phyloP scores from a whole-genome alignment of 2,888 invertebrate genomes.

The Mayetiola destructor region DNA sequence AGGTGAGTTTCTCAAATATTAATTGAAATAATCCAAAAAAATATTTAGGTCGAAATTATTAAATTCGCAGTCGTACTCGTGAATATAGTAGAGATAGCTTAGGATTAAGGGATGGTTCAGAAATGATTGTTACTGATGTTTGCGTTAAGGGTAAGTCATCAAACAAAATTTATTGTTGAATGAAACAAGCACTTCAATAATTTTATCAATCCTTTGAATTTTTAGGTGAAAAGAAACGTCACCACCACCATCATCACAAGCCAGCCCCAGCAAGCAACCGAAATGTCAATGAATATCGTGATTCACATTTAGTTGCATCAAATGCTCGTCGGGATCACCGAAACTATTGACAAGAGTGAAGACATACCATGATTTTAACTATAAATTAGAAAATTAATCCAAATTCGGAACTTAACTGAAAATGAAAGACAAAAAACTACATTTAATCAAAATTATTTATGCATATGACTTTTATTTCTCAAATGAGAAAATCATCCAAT shows the following conservation, averaged over 20 bases:
- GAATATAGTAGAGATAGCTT: constrained; percentile 26
- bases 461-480: background rate
- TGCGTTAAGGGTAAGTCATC: constrained; percentile 30
- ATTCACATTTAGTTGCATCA: constrained; percentile 26
- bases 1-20: constrained; percentile 25
- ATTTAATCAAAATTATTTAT: constrained; percentile 4
- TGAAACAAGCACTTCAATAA: too few relatives aligned
- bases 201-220: too few relatives aligned
- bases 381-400: constrained; percentile 28
- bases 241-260: constrained; percentile 29
- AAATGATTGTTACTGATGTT: constrained; percentile 58
- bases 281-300: constrained; percentile 32
- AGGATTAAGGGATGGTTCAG: constrained; percentile 56
- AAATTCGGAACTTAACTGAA: background rate
- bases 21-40: background rate
- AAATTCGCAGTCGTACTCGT: constrained; percentile 26
- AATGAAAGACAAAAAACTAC: background rate
- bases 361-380: constrained; percentile 33
- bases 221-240: constrained; percentile 34
- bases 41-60: constrained; percentile 19
- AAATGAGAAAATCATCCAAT: background rate
- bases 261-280: constrained; percentile 35
- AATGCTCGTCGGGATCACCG: constrained; percentile 32
- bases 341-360: constrained; percentile 29
- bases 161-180: background rate